Evolutionary conservation across 2,888 invertebrate species (phyloP), one percentile per base, ranked within the genome.

Genomic region (Lasioglossum pauxillum): DNA sequence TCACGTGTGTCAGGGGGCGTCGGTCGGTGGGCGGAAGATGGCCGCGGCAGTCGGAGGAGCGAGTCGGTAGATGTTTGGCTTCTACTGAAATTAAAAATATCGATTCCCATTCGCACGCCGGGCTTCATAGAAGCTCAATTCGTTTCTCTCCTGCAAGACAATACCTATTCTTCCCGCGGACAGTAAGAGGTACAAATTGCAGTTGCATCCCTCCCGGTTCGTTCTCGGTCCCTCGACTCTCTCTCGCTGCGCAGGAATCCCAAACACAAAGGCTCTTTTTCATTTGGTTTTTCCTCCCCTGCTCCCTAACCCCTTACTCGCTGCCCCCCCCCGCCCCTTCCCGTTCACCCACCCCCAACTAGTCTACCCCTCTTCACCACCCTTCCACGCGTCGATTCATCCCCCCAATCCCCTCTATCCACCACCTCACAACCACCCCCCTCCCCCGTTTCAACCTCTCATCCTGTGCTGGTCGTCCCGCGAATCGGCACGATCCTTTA

Each of bases 141-240:
- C 94, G 94, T 95, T 95, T 95, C 92, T 93, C 94, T 94, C 94
- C 94, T 93, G 93, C 92, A 95, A 95, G 95, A 95, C 95, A 95
- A 95, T 95, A 94, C 94, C 94, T 92, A 95, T 94, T 95, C 95
- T 95, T 95, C 92, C 92, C 90, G 92, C 92, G 94, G 95, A 95
- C 94, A 94, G 95, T 95, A 95, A 95, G 95, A 95, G 95, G 94
- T 95, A 95, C 95, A 95, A 95, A 95, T 95, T 95, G 94, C 95
- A 94, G 95, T 94, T 94, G 93, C 93, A 90, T 90, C 88, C 88
- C 91, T 84, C 83, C 71, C 41, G 71, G 79, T 80, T 75, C 87
- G 77, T 89, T 86, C 75, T 76, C 83, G 80, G 84, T 85, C 90
- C 85, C 91, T 84, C 85, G 88, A 67, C 90, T 83, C 89, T 81